Conservation (phyloP, 2,888 invertebrate genomes). For the Idaea dimidiata region DNA sequence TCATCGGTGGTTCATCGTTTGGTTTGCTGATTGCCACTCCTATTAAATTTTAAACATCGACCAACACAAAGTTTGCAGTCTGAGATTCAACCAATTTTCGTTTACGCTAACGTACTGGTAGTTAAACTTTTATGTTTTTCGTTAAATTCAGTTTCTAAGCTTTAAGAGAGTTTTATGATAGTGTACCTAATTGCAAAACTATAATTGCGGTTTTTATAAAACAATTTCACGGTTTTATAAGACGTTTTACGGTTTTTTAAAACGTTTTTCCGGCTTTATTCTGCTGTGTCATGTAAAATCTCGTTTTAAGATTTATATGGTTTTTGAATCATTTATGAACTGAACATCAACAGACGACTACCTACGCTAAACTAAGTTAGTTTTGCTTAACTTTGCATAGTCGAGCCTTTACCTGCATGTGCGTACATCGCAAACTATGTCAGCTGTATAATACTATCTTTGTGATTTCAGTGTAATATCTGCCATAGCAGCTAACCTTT, state of each 20-base stretch:
- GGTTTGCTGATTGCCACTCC: too few relatives aligned
- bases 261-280: not conserved
- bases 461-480: too few relatives aligned
- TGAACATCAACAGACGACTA: too few relatives aligned
- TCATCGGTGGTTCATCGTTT: too few relatives aligned
- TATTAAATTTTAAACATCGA: not conserved
- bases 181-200: not conserved
- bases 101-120: not conserved
- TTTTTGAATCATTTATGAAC: not conserved
- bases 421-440: too few relatives aligned
- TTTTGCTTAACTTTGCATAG: too few relatives aligned
- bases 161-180: not conserved
- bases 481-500: too few relatives aligned
- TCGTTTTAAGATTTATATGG: not conserved
- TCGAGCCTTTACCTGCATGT: too few relatives aligned
- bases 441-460: too few relatives aligned
- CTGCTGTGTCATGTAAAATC: not conserved
- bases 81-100: not conserved
- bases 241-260: not conserved
- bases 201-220: not conserved
- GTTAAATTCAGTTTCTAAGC: not conserved
- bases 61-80: not conserved
- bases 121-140: slow-evolving; percentile 1
- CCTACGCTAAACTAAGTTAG: too few relatives aligned
- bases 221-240: not conserved